phyloP scores from a whole-genome alignment of 2,113 vertebrate genomes.

The Hylia prasina region DNA sequence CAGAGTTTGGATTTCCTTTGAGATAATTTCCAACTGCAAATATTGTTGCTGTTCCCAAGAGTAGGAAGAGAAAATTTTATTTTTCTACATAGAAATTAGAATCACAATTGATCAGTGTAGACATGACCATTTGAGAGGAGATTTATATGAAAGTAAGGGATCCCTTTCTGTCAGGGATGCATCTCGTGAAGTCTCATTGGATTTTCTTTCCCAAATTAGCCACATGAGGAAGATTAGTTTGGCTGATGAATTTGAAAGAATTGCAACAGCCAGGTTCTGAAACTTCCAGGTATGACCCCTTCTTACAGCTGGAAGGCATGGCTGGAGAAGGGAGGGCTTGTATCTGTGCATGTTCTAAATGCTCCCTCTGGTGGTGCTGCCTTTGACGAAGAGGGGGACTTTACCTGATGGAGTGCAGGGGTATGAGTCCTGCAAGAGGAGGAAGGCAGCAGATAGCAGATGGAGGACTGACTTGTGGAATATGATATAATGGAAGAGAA shows the following conservation, averaged over 20 bases:
- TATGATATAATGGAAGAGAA: neutral
- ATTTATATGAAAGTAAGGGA: rapidly evolving
- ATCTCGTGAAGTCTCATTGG: neutral
- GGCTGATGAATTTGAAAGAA: neutral
- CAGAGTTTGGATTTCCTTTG: neutral
- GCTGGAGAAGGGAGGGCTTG: rapidly evolving
- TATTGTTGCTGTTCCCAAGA: neutral
- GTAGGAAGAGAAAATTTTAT: neutral
- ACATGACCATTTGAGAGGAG: neutral
- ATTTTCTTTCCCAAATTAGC: neutral
- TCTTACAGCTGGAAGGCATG: neutral
- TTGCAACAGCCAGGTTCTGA: neutral
- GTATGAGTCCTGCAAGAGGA: neutral
- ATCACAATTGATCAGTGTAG: neutral
- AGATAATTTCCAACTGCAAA: neutral
- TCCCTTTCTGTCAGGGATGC: neutral
- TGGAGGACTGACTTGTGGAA: neutral
- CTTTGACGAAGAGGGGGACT: neutral
- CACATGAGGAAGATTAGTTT: neutral
- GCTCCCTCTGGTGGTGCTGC: neutral
- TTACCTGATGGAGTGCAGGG: neutral
- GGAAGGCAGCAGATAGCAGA: neutral
- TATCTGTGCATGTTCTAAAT: neutral
- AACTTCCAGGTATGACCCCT: neutral
- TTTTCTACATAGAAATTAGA: neutral